Conservation (phyloP, 2,113 vertebrate genomes). For the Bucco capensis region DNA sequence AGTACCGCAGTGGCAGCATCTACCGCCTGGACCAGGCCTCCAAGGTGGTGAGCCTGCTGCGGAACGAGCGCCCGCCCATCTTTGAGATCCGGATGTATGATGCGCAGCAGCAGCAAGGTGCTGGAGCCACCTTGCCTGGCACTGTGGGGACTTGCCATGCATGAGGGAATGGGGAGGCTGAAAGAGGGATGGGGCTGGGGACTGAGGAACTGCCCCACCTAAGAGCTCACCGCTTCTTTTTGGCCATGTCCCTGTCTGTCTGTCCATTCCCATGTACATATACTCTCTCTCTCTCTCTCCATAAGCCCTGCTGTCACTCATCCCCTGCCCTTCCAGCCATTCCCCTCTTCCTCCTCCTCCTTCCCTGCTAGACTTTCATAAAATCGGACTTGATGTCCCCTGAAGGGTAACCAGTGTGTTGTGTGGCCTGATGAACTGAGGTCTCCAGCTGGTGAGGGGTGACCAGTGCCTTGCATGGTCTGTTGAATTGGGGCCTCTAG, state of each 20-base stretch:
- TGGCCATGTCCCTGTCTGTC: neutral
- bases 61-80: constrained; percentile 92
- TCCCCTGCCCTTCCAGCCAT: neutral
- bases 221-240: neutral
- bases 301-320: neutral
- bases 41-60: constrained; percentile 85
- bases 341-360: neutral
- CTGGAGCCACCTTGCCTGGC: neutral
- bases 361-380: neutral
- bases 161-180: accelerated
- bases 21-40: constrained; percentile 86
- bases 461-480: accelerated
- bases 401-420: accelerated
- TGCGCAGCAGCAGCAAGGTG: constrained; percentile 94
- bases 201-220: neutral
- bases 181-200: neutral
- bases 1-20: constrained; percentile 93
- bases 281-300: neutral
- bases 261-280: accelerated
- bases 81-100: constrained; percentile 98
- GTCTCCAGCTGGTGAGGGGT: neutral
- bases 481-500: no score
- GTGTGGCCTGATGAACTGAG: no score
- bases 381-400: neutral
- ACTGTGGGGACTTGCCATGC: accelerated